Percentiles rank a stretch among this genome's conserved stretches.
Conservation (phyloP, 2,113 vertebrate species). For the Dipodomys stephensi region DNA sequence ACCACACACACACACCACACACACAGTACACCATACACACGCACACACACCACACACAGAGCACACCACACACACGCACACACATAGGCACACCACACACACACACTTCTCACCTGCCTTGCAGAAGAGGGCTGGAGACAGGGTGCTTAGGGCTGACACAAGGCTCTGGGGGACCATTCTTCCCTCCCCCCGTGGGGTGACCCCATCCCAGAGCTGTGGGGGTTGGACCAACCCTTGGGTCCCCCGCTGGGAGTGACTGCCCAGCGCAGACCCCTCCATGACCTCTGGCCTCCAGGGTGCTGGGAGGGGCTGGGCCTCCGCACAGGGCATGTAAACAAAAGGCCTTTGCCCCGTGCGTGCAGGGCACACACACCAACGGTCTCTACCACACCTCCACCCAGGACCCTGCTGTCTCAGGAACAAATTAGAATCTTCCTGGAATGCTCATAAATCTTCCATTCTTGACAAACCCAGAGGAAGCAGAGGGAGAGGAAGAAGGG, state of each 20-base stretch:
- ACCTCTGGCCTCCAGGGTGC: background rate
- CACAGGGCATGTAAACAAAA: constrained; percentile 69
- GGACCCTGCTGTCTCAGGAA: constrained; percentile 71
- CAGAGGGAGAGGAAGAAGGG: background rate
- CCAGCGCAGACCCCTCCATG: background rate
- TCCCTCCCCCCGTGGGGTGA: no score
- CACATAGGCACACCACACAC: no score
- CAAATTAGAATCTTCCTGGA: constrained; percentile 84
- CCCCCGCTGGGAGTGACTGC: background rate
- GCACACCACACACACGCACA: background rate
- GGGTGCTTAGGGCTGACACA: background rate
- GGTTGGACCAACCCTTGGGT: background rate
- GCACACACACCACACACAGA: background rate
- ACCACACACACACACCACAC: no score
- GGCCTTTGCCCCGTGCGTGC: background rate
- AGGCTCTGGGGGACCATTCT: no score
- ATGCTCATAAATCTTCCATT: constrained; percentile 86
- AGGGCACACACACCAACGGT: constrained; percentile 65
- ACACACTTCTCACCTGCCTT: background rate
- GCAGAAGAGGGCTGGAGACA: background rate
- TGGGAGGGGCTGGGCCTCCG: background rate
- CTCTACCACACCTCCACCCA: background rate
- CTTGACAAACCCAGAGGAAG: constrained; percentile 84
- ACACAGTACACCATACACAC: no score
- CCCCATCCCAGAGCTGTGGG: background rate